These are phyloP conservation scores for Ciconia nigra DNA, from an alignment of 2,797 vertebrate genomes.

Conservation along the genomic window DNA sequence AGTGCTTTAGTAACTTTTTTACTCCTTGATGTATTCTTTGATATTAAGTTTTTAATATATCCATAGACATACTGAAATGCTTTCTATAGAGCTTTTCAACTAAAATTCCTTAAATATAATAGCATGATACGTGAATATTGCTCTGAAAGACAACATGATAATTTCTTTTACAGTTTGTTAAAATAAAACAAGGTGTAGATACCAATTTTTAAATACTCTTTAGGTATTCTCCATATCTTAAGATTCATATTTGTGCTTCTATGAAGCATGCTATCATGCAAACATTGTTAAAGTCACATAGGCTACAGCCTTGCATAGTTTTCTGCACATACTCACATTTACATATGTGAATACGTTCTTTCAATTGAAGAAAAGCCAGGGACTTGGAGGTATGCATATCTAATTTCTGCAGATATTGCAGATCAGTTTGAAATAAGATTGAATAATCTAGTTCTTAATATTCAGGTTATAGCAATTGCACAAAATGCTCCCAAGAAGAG, in stretches of 20 bases:
- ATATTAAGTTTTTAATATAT: slow-evolving; percentile 74
- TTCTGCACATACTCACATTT: slow-evolving; percentile 17
- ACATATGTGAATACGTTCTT: slow-evolving; percentile 26
- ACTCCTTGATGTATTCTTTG: slow-evolving; percentile 55
- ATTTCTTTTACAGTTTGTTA: neutral
- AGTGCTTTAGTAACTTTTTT: slow-evolving; percentile 72
- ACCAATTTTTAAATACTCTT: neutral
- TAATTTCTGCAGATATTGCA: neutral
- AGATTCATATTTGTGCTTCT: neutral
- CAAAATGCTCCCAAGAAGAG: slow-evolving; percentile 50
- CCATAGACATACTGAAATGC: slow-evolving; percentile 7
- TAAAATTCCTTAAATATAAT: slow-evolving; percentile 49
- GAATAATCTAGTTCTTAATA: neutral
- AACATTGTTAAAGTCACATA: neutral
- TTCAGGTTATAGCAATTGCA: slow-evolving; percentile 20
- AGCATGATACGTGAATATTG: neutral
- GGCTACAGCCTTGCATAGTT: neutral
- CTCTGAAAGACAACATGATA: neutral
- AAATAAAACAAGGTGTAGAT: neutral
- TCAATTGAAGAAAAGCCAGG: slow-evolving; percentile 5
- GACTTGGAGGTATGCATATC: neutral
- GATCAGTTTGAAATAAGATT: neutral
- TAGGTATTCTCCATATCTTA: neutral
- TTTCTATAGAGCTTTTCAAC: slow-evolving; percentile 44
- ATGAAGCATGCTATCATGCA: neutral